phyloP scores from a whole-genome alignment of 2,888 invertebrate genomes.

The Mythimna albipuncta region DNA sequence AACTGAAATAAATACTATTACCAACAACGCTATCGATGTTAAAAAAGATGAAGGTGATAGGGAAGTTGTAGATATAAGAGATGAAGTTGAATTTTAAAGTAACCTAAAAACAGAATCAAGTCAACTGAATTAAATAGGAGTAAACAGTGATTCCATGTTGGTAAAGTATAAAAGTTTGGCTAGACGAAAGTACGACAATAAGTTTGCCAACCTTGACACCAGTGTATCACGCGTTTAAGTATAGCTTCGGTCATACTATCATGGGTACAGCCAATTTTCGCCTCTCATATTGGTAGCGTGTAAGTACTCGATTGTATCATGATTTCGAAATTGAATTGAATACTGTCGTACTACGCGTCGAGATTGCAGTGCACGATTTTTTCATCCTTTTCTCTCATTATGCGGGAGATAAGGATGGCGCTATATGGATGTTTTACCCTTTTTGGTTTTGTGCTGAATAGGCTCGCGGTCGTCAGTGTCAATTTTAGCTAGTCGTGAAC shows the following conservation, averaged over 20 bases:
- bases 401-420: slow-evolving; percentile 57
- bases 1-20: too few species aligned
- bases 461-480: slow-evolving; percentile 72
- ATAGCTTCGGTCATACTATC: slow-evolving; percentile 78
- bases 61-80: neutral
- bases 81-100: neutral
- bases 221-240: slow-evolving; percentile 75
- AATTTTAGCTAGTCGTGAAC: slow-evolving; percentile 77
- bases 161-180: neutral
- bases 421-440: slow-evolving; percentile 37
- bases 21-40: too few species aligned
- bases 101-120: neutral
- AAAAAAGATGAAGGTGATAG: rapidly evolving
- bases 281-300: slow-evolving; percentile 88
- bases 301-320: slow-evolving; percentile 84
- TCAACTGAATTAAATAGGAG: neutral
- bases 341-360: slow-evolving; percentile 74
- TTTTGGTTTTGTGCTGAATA: slow-evolving; percentile 54
- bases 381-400: slow-evolving; percentile 61
- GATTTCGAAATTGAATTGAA: slow-evolving; percentile 87
- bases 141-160: neutral
- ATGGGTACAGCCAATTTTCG: slow-evolving; percentile 84
- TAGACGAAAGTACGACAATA: neutral
- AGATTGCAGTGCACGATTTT: slow-evolving; percentile 53
- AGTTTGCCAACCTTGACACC: slow-evolving; percentile 40